Evolutionary conservation across 2,113 vertebrate genomes (phyloP).

Genomic region (human (Homo sapiens)): DNA sequence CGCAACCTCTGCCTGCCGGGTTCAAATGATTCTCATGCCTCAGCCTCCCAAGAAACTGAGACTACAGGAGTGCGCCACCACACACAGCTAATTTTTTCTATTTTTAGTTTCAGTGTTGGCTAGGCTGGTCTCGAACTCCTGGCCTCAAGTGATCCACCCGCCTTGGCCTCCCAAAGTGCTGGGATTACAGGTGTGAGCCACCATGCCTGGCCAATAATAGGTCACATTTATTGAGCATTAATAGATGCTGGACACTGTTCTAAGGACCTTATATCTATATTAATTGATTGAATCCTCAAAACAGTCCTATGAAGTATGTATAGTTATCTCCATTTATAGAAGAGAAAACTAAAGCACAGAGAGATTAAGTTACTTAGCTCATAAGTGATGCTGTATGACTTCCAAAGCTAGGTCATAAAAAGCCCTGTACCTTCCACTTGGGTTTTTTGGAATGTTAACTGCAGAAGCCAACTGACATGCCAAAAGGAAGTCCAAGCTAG

Average conservation of each 20-base stretch:
- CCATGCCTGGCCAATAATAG: neutral
- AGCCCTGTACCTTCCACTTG: neutral
- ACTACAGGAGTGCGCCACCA: too few species aligned
- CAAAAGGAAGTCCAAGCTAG: neutral
- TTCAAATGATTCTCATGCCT: too few species aligned
- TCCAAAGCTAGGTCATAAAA: constrained; percentile 31
- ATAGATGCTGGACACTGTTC: neutral
- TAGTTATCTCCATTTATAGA: neutral
- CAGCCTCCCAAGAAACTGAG: too few species aligned
- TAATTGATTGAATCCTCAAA: constrained; percentile 33
- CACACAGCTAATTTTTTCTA: too few species aligned
- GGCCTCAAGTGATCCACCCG: too few species aligned
- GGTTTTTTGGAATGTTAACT: constrained; percentile 28
- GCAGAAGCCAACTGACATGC: neutral
- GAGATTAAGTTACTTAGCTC: neutral
- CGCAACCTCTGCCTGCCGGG: too few species aligned
- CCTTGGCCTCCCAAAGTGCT: too few species aligned
- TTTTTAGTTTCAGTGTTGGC: too few species aligned
- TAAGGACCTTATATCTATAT: neutral
- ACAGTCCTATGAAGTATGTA: neutral
- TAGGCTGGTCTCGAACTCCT: too few species aligned
- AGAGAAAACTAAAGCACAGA: constrained; percentile 20
- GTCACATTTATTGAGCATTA: constrained; percentile 9
- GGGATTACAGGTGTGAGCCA: too few species aligned
- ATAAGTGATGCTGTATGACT: neutral